These are phyloP conservation scores for Gasterosteus nipponicus DNA, from an alignment of 2,113 vertebrate species.

Conservation along the genomic window DNA sequence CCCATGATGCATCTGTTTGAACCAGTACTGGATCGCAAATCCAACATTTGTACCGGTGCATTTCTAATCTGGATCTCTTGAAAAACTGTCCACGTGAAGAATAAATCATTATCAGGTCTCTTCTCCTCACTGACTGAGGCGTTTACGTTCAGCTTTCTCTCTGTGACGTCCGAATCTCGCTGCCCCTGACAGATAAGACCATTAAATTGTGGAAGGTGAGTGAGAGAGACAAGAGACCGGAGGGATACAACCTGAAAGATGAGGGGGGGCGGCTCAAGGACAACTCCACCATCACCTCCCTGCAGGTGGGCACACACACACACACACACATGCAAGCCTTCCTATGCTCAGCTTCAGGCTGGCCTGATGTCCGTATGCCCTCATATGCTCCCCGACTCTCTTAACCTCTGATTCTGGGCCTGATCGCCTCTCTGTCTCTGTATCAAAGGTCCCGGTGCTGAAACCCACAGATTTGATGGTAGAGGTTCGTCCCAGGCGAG, in stretches of 20 bases:
- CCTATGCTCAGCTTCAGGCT: constrained; percentile 13
- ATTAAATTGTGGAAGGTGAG: constrained; percentile 98
- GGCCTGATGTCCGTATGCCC: not conserved
- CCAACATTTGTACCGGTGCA: not conserved
- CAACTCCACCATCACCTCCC: constrained; percentile 92
- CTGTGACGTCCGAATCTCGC: constrained; percentile 12
- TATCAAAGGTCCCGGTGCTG: constrained; percentile 86
- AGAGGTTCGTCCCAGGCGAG: constrained; percentile 90
- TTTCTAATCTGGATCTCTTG: not conserved
- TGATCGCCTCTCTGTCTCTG: not conserved
- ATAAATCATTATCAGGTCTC: not conserved
- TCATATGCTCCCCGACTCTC: constrained; percentile 6
- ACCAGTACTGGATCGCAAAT: not conserved
- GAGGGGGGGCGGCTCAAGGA: constrained; percentile 96
- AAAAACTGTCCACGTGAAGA: not conserved
- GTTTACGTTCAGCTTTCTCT: not conserved
- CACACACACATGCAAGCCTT: not conserved
- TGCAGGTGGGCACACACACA: constrained; percentile 83
- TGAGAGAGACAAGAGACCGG: constrained; percentile 94
- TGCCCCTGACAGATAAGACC: constrained; percentile 89
- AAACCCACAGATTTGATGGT: constrained; percentile 95
- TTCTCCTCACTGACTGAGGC: not conserved
- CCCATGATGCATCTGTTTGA: not conserved
- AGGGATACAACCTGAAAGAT: constrained; percentile 98
- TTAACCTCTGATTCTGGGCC: no score